Evolutionary conservation across 53 echinoderm and acorn worm genomes (phyloP).

Genomic region (Stichopus horrens): DNA sequence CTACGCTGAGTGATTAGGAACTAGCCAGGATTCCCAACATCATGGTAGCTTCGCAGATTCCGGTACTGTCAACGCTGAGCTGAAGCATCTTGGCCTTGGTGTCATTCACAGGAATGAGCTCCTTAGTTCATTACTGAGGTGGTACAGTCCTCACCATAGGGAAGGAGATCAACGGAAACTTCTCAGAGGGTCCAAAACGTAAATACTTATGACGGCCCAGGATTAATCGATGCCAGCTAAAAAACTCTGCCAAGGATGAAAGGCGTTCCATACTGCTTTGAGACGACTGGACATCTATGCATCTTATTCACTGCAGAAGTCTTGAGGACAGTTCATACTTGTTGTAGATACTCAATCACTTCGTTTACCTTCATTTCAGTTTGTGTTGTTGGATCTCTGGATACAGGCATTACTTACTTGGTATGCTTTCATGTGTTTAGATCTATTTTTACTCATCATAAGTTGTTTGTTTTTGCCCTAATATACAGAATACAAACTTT

Average conservation of each 20-base stretch:
- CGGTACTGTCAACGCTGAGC: background rate
- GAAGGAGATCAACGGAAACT: background rate
- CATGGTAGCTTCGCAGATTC: background rate
- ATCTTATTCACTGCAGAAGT: background rate
- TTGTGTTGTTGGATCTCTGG: background rate
- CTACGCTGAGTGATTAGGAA: background rate
- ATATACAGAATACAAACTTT: background rate
- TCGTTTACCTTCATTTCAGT: background rate
- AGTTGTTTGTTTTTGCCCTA: background rate
- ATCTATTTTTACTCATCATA: background rate
- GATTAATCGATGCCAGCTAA: background rate
- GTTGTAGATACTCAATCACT: background rate
- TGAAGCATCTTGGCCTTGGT: background rate
- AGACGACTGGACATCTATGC: background rate
- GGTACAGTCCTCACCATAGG: constrained; percentile 5
- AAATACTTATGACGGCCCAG: background rate
- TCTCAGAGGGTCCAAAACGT: background rate
- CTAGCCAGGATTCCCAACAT: background rate
- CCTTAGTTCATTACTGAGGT: background rate
- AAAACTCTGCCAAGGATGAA: background rate
- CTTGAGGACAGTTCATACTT: background rate
- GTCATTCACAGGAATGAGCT: background rate
- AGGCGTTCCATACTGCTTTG: background rate
- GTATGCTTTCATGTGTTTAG: background rate
- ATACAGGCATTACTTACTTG: background rate